Conservation (phyloP, 2,113 vertebrate genomes). For the Pithys albifrons region DNA sequence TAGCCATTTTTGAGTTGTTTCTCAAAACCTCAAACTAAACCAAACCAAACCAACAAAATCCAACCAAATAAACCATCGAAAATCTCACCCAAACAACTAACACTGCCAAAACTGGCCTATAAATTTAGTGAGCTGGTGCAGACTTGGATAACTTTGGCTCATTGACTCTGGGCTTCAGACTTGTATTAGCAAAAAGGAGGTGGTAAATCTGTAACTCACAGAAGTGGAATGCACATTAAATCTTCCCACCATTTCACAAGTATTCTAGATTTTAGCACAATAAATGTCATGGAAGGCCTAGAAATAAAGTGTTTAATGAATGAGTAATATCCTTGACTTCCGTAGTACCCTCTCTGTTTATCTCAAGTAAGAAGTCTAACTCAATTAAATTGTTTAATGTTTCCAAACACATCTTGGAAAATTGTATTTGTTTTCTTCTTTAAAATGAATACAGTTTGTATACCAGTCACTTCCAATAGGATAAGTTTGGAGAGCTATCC, state of each 20-base stretch:
- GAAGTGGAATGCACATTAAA: background rate
- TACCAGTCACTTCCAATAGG: background rate
- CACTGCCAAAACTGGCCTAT: background rate
- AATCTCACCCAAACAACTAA: background rate
- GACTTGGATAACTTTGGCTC: background rate
- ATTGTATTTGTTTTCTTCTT: background rate
- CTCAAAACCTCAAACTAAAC: background rate
- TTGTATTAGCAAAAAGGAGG: background rate
- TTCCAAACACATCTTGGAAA: background rate
- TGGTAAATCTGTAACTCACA: background rate
- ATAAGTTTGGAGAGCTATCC: background rate
- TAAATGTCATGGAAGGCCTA: background rate
- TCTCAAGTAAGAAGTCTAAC: background rate
- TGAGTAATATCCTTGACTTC: slow-evolving; percentile 14
- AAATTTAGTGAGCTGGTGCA: background rate
- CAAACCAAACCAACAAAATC: background rate
- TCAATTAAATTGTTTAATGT: slow-evolving; percentile 15
- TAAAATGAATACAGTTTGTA: background rate
- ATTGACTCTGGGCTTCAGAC: background rate
- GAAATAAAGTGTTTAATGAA: background rate
- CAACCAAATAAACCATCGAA: background rate
- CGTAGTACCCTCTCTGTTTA: background rate
- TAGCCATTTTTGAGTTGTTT: background rate
- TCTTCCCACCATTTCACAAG: background rate
- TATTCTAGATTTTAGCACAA: background rate